These are phyloP conservation scores for Episyrphus balteatus DNA, from an alignment of 1,140 invertebrate species.

Conservation along the genomic window DNA sequence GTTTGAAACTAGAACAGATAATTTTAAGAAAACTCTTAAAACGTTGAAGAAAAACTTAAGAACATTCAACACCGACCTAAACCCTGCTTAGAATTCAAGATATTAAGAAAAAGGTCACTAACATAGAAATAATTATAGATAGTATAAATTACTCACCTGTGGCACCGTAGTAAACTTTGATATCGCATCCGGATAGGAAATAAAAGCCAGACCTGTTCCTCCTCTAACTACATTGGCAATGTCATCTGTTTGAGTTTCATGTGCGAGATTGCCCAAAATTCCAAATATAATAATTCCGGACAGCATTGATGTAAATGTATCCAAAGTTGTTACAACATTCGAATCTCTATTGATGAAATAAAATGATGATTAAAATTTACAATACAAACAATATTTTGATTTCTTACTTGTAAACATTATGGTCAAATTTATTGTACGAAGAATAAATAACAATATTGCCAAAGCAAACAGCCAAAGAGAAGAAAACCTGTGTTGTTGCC, in stretches of 20 bases:
- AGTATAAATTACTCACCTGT: slow-evolving; percentile 41
- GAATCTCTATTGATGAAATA: too few species aligned
- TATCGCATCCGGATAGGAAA: slow-evolving; percentile 83
- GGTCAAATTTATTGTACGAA: slow-evolving; percentile 73
- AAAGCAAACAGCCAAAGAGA: slow-evolving; percentile 63
- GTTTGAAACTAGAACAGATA: too few species aligned
- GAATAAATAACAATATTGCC: slow-evolving; percentile 75
- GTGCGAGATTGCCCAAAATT: slow-evolving; percentile 64
- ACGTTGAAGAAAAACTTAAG: too few species aligned
- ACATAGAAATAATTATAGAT: too few species aligned
- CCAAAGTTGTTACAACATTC: slow-evolving; percentile 39
- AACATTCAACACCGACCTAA: too few species aligned
- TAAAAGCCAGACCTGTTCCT: slow-evolving; percentile 55
- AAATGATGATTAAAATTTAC: too few species aligned
- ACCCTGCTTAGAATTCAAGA: too few species aligned
- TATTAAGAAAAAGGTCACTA: too few species aligned
- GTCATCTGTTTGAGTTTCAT: slow-evolving; percentile 46
- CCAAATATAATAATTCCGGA: slow-evolving; percentile 82
- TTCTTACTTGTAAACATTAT: slow-evolving; percentile 64
- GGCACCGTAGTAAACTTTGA: slow-evolving; percentile 65
- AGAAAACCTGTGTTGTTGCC: slow-evolving; percentile 52
- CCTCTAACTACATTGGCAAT: slow-evolving; percentile 43
- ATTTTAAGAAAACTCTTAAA: too few species aligned
- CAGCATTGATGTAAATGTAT: slow-evolving; percentile 71
- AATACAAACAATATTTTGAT: slow-evolving; percentile 42